Conservation (phyloP, 2,888 invertebrate genomes). For the Meiosimyza decipiens region DNA sequence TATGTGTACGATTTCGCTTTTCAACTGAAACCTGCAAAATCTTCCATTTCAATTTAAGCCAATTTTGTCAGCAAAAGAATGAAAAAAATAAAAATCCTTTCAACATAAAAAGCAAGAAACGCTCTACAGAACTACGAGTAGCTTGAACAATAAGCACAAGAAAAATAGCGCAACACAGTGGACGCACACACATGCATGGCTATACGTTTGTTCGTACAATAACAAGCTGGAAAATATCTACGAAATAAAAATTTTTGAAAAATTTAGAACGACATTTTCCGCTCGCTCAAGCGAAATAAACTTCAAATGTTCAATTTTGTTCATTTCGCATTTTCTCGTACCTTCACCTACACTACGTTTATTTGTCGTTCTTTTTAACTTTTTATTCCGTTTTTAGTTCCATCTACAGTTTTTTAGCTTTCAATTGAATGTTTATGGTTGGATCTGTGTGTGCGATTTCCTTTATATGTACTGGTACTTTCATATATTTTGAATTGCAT, state of each 20-base stretch:
- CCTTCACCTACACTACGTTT: neutral
- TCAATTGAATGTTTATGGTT: too few relatives aligned
- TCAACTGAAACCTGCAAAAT: constrained; percentile 15
- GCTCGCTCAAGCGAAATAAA: constrained; percentile 28
- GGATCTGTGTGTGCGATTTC: too few relatives aligned
- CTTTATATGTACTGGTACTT: too few relatives aligned
- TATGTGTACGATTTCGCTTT: neutral
- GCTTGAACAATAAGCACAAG: neutral
- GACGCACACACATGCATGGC: neutral
- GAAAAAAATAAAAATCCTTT: neutral
- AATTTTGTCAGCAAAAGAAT: neutral
- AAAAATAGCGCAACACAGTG: constrained; percentile 12
- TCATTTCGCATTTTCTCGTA: neutral
- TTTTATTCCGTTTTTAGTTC: neutral
- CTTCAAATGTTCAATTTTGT: constrained; percentile 2
- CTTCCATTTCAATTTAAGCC: constrained; percentile 29
- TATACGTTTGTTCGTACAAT: neutral
- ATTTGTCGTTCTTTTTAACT: neutral
- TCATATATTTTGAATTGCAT: too few relatives aligned
- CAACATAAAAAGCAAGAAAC: too few relatives aligned
- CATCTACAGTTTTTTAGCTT: too few relatives aligned
- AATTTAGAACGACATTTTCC: constrained; percentile 24
- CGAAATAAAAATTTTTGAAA: constrained; percentile 2
- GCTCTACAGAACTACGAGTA: too few relatives aligned
- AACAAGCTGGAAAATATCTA: neutral